Conservation (phyloP, 2,888 invertebrate species). For the Drosophila recens region DNA sequence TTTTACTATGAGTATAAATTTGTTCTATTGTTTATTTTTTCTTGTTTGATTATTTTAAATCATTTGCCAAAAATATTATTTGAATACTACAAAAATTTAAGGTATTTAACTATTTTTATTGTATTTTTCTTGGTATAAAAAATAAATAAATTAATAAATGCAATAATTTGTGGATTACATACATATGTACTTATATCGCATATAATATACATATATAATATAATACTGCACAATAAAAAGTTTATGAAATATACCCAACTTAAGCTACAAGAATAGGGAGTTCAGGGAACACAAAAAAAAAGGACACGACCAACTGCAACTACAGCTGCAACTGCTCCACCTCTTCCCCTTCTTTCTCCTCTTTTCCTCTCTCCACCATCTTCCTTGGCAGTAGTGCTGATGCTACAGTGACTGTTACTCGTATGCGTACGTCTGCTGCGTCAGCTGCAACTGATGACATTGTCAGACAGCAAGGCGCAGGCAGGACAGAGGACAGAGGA, state of each 20-base stretch:
- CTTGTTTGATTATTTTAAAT: too few species aligned
- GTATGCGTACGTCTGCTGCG: constrained; percentile 63
- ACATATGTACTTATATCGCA: too few species aligned
- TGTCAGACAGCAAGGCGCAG: constrained; percentile 74
- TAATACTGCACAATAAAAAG: not conserved
- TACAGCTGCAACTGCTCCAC: constrained; percentile 39
- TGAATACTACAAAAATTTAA: not conserved
- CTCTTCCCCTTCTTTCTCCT: constrained; percentile 19
- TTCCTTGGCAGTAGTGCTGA: constrained; percentile 8
- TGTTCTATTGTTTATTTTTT: not conserved
- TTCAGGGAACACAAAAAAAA: constrained; percentile 7
- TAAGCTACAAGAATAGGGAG: not conserved
- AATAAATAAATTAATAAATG: not conserved
- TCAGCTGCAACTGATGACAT: constrained; percentile 82
- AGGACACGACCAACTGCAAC: constrained; percentile 29
- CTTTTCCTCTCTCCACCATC: constrained; percentile 20
- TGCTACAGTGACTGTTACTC: constrained; percentile 18
- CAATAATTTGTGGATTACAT: not conserved
- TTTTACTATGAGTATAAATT: too few species aligned
- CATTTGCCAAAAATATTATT: not conserved
- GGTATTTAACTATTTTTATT: not conserved
- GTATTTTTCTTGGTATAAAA: too few species aligned
- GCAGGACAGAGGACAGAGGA: constrained; percentile 43
- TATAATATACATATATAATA: too few species aligned
- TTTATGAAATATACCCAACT: not conserved